These are phyloP conservation scores for Phylloscopus collybita DNA, from an alignment of 2,797 vertebrate species.

Conservation along the genomic window DNA sequence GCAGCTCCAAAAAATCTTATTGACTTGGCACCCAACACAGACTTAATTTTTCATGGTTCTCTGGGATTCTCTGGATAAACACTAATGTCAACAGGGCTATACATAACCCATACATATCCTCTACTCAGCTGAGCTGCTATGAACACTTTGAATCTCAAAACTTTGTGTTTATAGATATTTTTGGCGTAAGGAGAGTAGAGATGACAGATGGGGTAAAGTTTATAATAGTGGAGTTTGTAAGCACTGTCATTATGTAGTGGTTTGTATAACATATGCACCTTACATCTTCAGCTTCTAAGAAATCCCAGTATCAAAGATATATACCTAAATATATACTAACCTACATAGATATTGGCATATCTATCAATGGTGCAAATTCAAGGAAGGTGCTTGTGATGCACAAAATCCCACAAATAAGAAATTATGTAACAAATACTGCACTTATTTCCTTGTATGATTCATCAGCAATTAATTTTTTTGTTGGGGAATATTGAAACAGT, in stretches of 20 bases:
- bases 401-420: background rate
- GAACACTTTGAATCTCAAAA: background rate
- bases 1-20: background rate
- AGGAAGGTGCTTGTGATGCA: background rate
- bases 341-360: background rate
- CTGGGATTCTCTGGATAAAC: background rate
- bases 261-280: background rate
- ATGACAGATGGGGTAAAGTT: background rate
- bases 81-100: background rate
- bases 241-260: background rate
- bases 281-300: background rate
- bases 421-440: background rate
- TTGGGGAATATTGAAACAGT: background rate
- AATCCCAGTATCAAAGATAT: background rate
- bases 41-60: background rate
- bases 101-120: background rate
- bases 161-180: background rate
- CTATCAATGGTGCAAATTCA: background rate
- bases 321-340: background rate
- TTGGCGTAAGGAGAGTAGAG: background rate
- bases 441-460: background rate
- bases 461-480: background rate
- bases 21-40: background rate
- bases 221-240: background rate
- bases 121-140: background rate